Evolutionary conservation across 2,113 vertebrate species (phyloP), one percentile per base, ranked within the genome.

Genomic region (Prolemur simus): DNA sequence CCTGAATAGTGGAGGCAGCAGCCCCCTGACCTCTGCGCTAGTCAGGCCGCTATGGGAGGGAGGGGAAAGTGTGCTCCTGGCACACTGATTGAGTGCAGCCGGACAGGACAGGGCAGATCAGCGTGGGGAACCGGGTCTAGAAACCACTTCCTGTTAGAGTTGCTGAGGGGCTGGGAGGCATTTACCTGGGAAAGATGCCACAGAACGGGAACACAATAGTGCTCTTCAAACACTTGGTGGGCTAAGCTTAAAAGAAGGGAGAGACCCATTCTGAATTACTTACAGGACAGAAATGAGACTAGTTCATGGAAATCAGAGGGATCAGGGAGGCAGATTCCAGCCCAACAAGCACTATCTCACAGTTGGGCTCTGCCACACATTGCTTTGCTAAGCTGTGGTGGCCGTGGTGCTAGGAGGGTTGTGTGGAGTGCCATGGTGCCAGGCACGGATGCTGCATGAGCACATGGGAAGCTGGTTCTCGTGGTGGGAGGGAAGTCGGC

Each of bases 191-290:
- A 73, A 91, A 64, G n/a, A 37, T 18, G 4, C 56, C 20, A 37
- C 1, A 49, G 27, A 89, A 20, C 17, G 56, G 3, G 23, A 20
- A 45, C 1, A 63, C 2, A 20, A 45, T 3, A 80, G 27, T 68
- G 9, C 37, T 49, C 58, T 92, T 52, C 23, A 45, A 54, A 87
- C 49, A 56, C 7, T 49, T 66, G n/a, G 37, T 49, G 2, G 8
- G 1, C 6, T 54, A 68, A 58, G 27, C 34, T 64, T 91, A 34
- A 56, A 84, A 82, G 37, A 58, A 85, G 18, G 15, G 69, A 49
- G 18, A 20, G 69, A 39, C 20, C 68, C 69, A 37, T 77, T 90
- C 37, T 95, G 74, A 87, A 20, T 68, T 37, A 52, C 52, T 87
- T 56, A 23, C 1, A 15, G 37, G 73, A 32, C 14, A 54, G 66